Percentiles rank a stretch among this genome's conserved stretches.
Evolutionary conservation across 2,888 invertebrate species (phyloP).

Genomic region (Tenodera sinensis): DNA sequence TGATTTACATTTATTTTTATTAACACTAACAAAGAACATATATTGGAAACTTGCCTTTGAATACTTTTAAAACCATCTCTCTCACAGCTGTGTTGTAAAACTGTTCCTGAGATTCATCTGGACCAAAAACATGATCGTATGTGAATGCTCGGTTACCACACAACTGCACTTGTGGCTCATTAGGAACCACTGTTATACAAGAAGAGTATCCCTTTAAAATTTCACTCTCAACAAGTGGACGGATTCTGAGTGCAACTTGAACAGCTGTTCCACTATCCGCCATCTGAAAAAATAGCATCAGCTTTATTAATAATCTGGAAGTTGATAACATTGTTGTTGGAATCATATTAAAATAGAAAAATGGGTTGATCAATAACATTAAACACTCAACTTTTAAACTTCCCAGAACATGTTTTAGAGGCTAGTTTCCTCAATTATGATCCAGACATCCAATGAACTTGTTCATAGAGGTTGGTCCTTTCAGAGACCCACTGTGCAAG

Average conservation of each 20-base stretch:
- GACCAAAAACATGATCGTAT: conserved; percentile 77
- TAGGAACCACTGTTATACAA: conserved; percentile 63
- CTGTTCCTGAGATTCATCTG: conserved; percentile 63
- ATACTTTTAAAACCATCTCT: conserved; percentile 68
- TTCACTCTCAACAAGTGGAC: conserved; percentile 75
- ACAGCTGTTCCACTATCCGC: conserved; percentile 46
- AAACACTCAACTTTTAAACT: no score
- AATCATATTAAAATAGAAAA: no score
- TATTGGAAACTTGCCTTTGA: conserved; percentile 58
- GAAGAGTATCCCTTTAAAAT: conserved; percentile 68
- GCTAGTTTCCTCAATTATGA: no score
- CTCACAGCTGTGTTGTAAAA: conserved; percentile 72
- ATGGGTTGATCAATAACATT: no score
- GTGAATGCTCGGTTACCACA: conserved; percentile 67
- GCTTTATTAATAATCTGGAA: no score
- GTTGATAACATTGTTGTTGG: no score
- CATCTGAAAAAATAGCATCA: conserved; percentile 37
- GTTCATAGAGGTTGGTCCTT: no score
- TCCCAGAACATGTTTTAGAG: no score
- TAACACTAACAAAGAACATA: neutral
- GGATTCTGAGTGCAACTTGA: conserved; percentile 76
- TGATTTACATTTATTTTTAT: no score
- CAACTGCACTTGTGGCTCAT: conserved; percentile 67
- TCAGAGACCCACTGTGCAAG: no score
- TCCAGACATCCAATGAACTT: no score